Evolutionary conservation across 2,888 invertebrate genomes (phyloP).

Genomic region (Mythimna pallens): DNA sequence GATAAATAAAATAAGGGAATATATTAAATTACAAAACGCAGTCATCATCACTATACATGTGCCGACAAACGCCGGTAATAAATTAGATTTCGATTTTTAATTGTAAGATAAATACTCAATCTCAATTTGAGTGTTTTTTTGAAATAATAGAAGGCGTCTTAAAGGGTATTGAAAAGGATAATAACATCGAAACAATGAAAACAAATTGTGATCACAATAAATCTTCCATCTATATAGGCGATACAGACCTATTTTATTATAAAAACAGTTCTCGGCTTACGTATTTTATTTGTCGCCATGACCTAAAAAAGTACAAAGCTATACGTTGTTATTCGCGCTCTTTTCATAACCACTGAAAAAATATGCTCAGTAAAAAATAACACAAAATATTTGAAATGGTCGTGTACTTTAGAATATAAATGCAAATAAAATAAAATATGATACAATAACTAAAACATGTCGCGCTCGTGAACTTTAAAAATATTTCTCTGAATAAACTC

Average conservation of each 20-base stretch:
- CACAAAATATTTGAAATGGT: slow-evolving; percentile 17
- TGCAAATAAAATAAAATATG: slow-evolving; percentile 43
- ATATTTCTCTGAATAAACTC: slow-evolving; percentile 33
- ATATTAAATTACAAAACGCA: slow-evolving; percentile 5
- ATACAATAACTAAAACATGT: slow-evolving; percentile 51
- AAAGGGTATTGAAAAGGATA: background rate
- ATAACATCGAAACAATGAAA: background rate
- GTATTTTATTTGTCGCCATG: background rate
- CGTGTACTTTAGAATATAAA: slow-evolving; percentile 45
- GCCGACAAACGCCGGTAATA: background rate
- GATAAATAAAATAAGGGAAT: slow-evolving; percentile 3
- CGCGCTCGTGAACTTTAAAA: slow-evolving; percentile 39
- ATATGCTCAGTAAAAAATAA: slow-evolving; percentile 6
- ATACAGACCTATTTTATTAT: background rate
- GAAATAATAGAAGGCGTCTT: background rate
- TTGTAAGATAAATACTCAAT: background rate
- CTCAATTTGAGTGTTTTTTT: background rate
- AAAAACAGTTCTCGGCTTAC: background rate
- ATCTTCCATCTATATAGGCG: background rate
- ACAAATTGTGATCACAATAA: background rate
- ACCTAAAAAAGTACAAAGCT: slow-evolving; percentile 5
- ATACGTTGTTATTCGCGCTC: slow-evolving; percentile 1
- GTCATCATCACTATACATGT: slow-evolving; percentile 3
- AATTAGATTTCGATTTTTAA: slow-evolving; percentile 5
- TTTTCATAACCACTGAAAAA: slow-evolving; percentile 8